A percentile compares a stretch with the other conserved stretches of the same genome.
These are phyloP conservation scores for Odontesthes bonariensis DNA, from an alignment of 2,113 vertebrate species.

Conservation along the genomic window DNA sequence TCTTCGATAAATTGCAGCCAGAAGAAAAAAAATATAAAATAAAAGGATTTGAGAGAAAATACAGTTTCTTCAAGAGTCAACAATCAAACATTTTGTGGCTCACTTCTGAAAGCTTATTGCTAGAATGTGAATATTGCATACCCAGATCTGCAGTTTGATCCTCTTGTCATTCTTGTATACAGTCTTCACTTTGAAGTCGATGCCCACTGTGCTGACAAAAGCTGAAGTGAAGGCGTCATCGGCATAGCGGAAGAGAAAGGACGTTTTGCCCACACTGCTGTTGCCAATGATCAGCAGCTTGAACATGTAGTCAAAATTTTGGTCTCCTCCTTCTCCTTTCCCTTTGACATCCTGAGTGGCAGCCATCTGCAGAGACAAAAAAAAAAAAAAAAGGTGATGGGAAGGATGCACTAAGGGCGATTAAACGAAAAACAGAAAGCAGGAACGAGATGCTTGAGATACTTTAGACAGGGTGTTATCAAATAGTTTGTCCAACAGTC, in stretches of 20 bases:
- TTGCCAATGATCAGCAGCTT: slow-evolving; percentile 95
- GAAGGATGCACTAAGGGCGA: not conserved
- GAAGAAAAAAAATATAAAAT: too few species aligned
- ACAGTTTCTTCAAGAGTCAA: not conserved
- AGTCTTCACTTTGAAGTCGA: slow-evolving; percentile 99
- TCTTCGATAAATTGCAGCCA: too few species aligned
- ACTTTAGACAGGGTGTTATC: not conserved
- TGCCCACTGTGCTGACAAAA: slow-evolving; percentile 98
- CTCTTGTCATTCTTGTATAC: slow-evolving; percentile 98
- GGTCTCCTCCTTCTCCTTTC: slow-evolving; percentile 90
- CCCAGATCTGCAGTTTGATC: slow-evolving; percentile 99
- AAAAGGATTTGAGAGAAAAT: not conserved
- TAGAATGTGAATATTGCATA: slow-evolving; percentile 66
- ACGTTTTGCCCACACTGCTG: slow-evolving; percentile 95
- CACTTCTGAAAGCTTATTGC: slow-evolving; percentile 27
- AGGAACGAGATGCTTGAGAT: not conserved
- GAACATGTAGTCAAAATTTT: slow-evolving; percentile 98
- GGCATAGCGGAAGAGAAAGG: slow-evolving; percentile 96
- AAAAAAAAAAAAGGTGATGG: not conserved
- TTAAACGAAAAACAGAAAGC: not conserved
- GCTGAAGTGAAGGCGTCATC: slow-evolving; percentile 98
- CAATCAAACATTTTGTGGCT: slow-evolving; percentile 19
- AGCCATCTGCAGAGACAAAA: slow-evolving; percentile 85
- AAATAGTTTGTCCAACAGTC: not conserved
- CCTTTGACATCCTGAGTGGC: slow-evolving; percentile 90